A percentile compares a stretch with the other conserved stretches of the same genome.
Evolutionary conservation across 1,140 invertebrate species (phyloP).

Genomic region (Teleogryllus occipitalis): DNA sequence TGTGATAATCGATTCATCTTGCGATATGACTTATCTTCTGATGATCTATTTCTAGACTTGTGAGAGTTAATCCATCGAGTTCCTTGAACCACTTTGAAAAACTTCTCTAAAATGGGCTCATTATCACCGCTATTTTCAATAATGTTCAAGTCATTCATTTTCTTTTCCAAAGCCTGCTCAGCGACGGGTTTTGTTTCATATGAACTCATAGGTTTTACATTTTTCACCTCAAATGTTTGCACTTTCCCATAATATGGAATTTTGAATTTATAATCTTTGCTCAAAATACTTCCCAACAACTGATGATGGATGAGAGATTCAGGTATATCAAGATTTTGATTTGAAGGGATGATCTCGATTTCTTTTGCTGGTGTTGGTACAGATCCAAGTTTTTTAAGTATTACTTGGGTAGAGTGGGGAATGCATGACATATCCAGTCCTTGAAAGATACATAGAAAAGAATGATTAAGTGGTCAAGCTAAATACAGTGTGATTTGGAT

Average conservation of each 20-base stretch:
- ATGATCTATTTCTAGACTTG: too few relatives aligned
- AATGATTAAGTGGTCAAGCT: too few relatives aligned
- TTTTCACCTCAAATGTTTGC: slow-evolving; percentile 18
- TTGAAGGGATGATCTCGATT: slow-evolving; percentile 8
- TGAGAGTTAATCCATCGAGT: not conserved
- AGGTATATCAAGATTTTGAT: slow-evolving; percentile 12
- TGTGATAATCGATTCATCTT: not conserved
- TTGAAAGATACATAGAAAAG: slow-evolving; percentile 15
- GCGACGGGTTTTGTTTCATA: not conserved
- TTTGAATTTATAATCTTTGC: slow-evolving; percentile 8
- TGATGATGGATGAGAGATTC: slow-evolving; percentile 10
- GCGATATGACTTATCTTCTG: not conserved
- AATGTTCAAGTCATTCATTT: slow-evolving; percentile 20
- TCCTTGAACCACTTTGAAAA: not conserved
- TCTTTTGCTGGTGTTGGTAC: slow-evolving; percentile 15
- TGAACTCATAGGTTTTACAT: slow-evolving; percentile 10
- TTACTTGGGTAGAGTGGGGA: slow-evolving; percentile 20
- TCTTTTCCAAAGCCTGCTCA: slow-evolving; percentile 6
- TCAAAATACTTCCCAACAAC: slow-evolving; percentile 15
- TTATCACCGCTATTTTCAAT: slow-evolving; percentile 8
- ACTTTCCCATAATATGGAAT: slow-evolving; percentile 25
- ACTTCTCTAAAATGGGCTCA: not conserved
- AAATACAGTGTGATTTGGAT: too few relatives aligned
- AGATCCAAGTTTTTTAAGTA: slow-evolving; percentile 35
- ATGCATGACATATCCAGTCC: not conserved